Percentiles rank a stretch among this genome's conserved stretches.
Evolutionary conservation across 2,888 invertebrate species (phyloP).

Genomic region (Heliconius erato): DNA sequence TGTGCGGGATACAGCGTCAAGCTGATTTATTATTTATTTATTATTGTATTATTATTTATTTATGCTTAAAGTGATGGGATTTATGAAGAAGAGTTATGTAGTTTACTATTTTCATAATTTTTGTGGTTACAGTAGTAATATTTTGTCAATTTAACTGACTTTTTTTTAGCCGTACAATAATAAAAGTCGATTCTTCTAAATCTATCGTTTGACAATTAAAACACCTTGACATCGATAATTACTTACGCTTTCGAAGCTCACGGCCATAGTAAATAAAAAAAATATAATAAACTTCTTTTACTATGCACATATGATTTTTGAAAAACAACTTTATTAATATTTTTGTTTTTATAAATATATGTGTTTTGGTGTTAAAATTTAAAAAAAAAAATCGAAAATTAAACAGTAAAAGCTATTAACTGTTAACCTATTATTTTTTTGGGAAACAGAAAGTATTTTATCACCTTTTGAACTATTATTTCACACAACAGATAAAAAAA

Average conservation of each 20-base stretch:
- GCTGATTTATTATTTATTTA: not conserved
- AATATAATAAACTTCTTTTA: not conserved
- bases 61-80: too few species aligned
- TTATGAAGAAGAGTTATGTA: too few species aligned
- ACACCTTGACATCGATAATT: slow-evolving; percentile 74
- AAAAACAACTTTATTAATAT: too few species aligned
- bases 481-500: not conserved
- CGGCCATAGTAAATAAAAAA: slow-evolving; percentile 61
- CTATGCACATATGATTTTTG: too few species aligned
- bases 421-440: not conserved
- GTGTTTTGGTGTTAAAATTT: not conserved
- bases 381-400: not conserved
- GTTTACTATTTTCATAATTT: not conserved
- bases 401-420: not conserved
- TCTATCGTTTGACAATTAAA: slow-evolving; percentile 46
- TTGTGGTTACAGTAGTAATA: not conserved
- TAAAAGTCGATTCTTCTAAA: slow-evolving; percentile 28
- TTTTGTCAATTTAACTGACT: not conserved
- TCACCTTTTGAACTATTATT: not conserved
- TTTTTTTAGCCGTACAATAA: not conserved
- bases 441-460: not conserved
- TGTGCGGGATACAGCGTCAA: too few species aligned
- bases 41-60: too few species aligned
- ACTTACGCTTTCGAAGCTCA: slow-evolving; percentile 72
- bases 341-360: not conserved